Percentiles rank a stretch among this genome's conserved stretches.
Evolutionary conservation across 2,113 vertebrate species (phyloP).

Genomic region (Abramis brama): DNA sequence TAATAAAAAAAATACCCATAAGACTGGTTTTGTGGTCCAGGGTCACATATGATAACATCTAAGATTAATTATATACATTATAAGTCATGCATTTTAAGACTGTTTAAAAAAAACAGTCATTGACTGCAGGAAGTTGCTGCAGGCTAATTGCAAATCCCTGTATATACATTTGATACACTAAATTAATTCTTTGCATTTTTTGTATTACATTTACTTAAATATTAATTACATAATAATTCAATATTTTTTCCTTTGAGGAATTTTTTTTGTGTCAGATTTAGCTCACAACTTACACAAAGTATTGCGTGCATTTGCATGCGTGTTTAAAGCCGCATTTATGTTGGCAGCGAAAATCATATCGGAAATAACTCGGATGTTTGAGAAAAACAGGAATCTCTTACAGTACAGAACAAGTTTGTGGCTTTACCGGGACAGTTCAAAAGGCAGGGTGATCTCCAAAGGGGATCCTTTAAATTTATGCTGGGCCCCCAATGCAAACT

Average conservation of each 20-base stretch:
- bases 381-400: background rate
- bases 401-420: background rate
- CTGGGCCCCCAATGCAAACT: slow-evolving; percentile 81
- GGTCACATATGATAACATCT: background rate
- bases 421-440: slow-evolving; percentile 86
- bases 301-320: background rate
- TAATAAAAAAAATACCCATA: too few species aligned
- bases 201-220: background rate
- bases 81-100: background rate
- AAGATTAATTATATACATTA: too few species aligned
- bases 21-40: too few species aligned
- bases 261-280: background rate
- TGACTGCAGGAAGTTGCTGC: too few species aligned
- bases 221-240: background rate
- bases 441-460: slow-evolving; percentile 86
- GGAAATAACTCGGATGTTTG: background rate
- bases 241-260: too few species aligned
- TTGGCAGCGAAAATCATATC: background rate
- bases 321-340: background rate
- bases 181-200: background rate
- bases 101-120: background rate
- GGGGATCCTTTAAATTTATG: slow-evolving; percentile 89
- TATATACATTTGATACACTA: background rate
- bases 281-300: background rate
- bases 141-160: background rate